Conservation (phyloP, 1,140 invertebrate genomes). For the Drosophila biarmipes region DNA sequence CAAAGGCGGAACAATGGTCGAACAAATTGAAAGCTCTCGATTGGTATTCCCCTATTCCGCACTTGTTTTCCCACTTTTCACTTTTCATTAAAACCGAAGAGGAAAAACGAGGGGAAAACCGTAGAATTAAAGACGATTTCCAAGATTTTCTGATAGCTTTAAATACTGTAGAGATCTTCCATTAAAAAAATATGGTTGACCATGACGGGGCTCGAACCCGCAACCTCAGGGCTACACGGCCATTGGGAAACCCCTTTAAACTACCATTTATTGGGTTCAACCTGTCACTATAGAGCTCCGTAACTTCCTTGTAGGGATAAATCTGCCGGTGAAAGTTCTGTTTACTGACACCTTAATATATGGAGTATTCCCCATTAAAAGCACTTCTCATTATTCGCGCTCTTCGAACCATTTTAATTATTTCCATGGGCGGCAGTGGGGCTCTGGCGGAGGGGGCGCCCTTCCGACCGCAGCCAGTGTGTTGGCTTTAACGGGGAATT, state of each 20-base stretch:
- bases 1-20: conserved; percentile 34
- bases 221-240: conserved; percentile 41
- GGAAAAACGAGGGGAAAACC: background rate
- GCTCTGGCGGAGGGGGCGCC: background rate
- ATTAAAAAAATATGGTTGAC: background rate
- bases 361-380: background rate
- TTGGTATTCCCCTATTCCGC: conserved; percentile 10
- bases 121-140: background rate
- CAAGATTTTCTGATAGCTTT: no score
- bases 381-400: background rate
- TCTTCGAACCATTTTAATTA: conserved; percentile 36
- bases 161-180: no score
- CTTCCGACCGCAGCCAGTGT: conserved; percentile 14
- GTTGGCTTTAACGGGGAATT: conserved; percentile 48
- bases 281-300: no score
- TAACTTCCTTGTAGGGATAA: background rate
- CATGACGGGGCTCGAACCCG: conserved; percentile 39
- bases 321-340: background rate
- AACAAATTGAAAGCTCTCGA: conserved; percentile 35
- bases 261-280: background rate
- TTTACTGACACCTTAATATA: conserved; percentile 17
- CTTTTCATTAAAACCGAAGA: conserved; percentile 19
- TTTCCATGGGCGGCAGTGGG: conserved; percentile 18
- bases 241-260: background rate
- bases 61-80: conserved; percentile 8